Evolutionary conservation across 2,888 invertebrate genomes (phyloP).

Genomic region (Campaea margaritaria): DNA sequence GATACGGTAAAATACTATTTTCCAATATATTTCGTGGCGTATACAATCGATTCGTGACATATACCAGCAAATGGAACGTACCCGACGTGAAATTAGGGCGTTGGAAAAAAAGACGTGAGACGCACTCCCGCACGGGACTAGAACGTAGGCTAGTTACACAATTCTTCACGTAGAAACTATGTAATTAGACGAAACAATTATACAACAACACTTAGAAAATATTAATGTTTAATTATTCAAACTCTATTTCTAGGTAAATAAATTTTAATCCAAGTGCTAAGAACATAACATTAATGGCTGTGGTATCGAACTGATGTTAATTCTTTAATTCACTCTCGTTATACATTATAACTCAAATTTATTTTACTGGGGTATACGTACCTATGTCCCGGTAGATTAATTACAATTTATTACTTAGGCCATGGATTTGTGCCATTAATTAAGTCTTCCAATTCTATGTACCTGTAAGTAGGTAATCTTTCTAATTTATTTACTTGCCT

Average conservation of each 20-base stretch:
- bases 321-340: constrained; percentile 67
- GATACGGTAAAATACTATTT: constrained; percentile 3
- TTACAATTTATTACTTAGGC: constrained; percentile 60
- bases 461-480: constrained; percentile 65
- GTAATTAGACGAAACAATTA: constrained; percentile 38
- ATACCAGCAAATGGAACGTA: constrained; percentile 56
- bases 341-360: constrained; percentile 57
- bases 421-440: constrained; percentile 77
- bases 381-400: constrained; percentile 53
- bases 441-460: constrained; percentile 82
- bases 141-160: constrained; percentile 38
- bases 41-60: constrained; percentile 16
- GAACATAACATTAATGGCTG: constrained; percentile 81
- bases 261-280: constrained; percentile 71
- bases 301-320: constrained; percentile 82
- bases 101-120: constrained; percentile 8
- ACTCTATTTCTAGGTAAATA: constrained; percentile 65
- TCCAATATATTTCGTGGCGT: constrained; percentile 9
- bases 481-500: constrained; percentile 57
- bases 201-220: constrained; percentile 46
- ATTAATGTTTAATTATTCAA: constrained; percentile 61
- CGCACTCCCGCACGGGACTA: constrained; percentile 18
- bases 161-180: constrained; percentile 37
- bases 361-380: constrained; percentile 47
- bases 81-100: constrained; percentile 57